phyloP scores from a whole-genome alignment of 2,113 vertebrate genomes.

The Trematocara variabile region DNA sequence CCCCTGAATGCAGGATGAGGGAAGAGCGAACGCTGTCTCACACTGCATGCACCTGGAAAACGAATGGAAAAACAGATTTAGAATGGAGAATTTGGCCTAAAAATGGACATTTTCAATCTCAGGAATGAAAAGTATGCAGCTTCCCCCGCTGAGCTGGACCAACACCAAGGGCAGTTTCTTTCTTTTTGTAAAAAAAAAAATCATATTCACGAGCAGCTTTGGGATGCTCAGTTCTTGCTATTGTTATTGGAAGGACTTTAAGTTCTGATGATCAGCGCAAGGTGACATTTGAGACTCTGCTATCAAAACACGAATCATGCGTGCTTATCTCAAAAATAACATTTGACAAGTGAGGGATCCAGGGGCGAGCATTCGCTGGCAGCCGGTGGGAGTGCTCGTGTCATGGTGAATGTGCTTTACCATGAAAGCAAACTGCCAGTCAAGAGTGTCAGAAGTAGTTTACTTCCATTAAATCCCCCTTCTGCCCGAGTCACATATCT shows the following conservation, averaged over 20 bases:
- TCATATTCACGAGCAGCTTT: background rate
- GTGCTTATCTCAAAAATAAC: constrained; percentile 28
- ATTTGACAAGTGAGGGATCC: constrained; percentile 47
- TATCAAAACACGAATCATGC: constrained; percentile 36
- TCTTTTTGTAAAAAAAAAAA: background rate
- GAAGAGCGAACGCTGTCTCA: background rate
- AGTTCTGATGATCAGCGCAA: background rate
- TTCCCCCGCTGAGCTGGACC: background rate
- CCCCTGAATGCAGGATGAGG: constrained; percentile 54
- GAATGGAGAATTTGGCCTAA: background rate
- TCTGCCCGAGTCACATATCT: constrained; percentile 41
- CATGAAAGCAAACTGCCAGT: constrained; percentile 46
- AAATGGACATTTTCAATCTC: background rate
- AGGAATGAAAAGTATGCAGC: background rate
- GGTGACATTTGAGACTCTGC: constrained; percentile 15
- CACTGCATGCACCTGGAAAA: background rate
- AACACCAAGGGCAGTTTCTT: background rate
- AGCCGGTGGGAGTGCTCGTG: background rate
- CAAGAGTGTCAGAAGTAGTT: constrained; percentile 57
- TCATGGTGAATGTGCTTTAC: constrained; percentile 26
- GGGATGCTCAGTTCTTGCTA: background rate
- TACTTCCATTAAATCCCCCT: constrained; percentile 30
- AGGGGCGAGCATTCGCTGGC: constrained; percentile 25
- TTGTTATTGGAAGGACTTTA: background rate
- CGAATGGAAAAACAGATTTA: background rate